These are phyloP conservation scores for Pardalotus punctatus DNA, from an alignment of 2,113 vertebrate species.

Conservation along the genomic window DNA sequence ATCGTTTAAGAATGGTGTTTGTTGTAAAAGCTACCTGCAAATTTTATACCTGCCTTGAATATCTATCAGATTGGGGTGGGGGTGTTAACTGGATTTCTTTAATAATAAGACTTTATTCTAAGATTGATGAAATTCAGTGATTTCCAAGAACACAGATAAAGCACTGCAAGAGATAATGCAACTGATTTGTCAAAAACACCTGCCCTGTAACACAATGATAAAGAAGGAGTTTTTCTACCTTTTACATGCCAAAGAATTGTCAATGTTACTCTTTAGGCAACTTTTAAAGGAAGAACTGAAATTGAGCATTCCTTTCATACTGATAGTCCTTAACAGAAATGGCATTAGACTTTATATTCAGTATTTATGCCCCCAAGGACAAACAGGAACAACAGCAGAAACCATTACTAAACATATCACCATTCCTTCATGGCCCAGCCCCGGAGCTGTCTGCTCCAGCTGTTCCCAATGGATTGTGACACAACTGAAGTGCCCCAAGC, in stretches of 20 bases:
- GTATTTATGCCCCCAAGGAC: background rate
- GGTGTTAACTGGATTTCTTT: background rate
- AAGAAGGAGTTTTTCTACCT: background rate
- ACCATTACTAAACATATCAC: background rate
- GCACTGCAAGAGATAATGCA: background rate
- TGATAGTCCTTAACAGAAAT: background rate
- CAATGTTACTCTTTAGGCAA: background rate
- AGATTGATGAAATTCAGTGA: background rate
- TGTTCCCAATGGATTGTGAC: background rate
- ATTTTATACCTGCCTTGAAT: background rate
- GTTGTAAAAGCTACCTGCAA: background rate
- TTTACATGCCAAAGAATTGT: background rate
- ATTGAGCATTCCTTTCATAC: background rate
- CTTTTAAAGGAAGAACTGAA: background rate
- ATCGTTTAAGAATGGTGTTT: background rate
- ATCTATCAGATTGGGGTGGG: background rate
- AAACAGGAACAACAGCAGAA: background rate
- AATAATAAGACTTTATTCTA: background rate
- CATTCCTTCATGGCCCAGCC: background rate
- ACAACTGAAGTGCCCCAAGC: background rate
- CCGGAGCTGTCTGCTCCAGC: background rate
- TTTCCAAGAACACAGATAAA: background rate
- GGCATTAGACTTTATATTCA: background rate
- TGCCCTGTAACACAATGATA: fast-evolving
- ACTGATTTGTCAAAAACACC: background rate